Evolutionary conservation across 2,113 vertebrate species (phyloP).

Genomic region (Okapia johnstoni): DNA sequence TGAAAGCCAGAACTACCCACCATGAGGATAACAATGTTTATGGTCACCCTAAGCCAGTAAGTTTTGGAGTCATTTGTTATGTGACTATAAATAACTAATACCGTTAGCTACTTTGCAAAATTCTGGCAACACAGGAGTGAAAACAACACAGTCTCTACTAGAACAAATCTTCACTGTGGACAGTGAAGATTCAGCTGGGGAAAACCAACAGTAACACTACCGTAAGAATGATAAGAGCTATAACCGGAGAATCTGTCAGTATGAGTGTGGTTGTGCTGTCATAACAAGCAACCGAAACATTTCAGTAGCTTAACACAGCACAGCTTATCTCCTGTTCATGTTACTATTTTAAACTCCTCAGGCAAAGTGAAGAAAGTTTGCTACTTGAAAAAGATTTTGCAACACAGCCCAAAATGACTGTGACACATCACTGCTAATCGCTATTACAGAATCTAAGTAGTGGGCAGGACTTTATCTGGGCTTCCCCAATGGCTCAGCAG

Average conservation of each 20-base stretch:
- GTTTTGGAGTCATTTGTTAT: neutral
- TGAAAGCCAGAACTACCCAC: neutral
- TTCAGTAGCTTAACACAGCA: neutral
- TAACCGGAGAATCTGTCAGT: too few relatives aligned
- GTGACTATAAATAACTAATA: neutral
- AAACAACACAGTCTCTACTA: neutral
- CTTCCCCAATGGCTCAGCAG: neutral
- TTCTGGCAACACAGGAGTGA: neutral
- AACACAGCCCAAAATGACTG: neutral
- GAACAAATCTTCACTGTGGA: neutral
- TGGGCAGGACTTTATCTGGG: neutral
- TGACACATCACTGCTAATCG: neutral
- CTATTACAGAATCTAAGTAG: neutral
- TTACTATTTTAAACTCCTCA: neutral
- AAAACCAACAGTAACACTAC: neutral
- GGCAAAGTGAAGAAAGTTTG: neutral
- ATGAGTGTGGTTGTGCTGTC: neutral
- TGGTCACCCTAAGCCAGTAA: neutral
- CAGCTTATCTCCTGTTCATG: neutral
- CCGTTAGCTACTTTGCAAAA: neutral
- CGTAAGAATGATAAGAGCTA: neutral
- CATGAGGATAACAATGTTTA: neutral
- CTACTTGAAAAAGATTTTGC: neutral
- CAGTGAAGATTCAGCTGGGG: neutral
- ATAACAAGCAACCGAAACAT: neutral